Conservation (phyloP, 1,140 invertebrate genomes). For the Drosophila novamexicana region DNA sequence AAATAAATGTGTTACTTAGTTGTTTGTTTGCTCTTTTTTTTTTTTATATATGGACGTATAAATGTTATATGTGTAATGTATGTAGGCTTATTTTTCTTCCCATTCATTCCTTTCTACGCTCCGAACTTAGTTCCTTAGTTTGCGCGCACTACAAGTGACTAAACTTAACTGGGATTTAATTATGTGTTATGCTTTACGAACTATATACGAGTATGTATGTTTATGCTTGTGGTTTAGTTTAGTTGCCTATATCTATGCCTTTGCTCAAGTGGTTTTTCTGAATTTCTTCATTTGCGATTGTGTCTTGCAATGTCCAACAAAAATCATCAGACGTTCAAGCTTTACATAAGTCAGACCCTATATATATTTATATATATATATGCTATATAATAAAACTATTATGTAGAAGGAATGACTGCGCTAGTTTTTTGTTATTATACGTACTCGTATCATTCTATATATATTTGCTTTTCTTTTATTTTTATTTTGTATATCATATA, state of each 20-base stretch:
- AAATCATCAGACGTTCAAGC: constrained; percentile 75
- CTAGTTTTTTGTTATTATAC: constrained; percentile 46
- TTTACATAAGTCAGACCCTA: constrained; percentile 75
- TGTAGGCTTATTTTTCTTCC: constrained; percentile 8
- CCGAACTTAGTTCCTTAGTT: constrained; percentile 50
- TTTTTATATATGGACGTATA: constrained; percentile 68
- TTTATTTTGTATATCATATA: constrained; percentile 65
- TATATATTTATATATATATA: constrained; percentile 61
- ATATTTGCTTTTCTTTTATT: constrained; percentile 37
- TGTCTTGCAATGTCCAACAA: constrained; percentile 82
- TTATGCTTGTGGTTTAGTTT: constrained; percentile 29
- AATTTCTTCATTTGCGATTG: constrained; percentile 71
- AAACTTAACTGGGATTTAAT: constrained; percentile 48
- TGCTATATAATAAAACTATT: constrained; percentile 52
- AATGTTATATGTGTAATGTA: constrained; percentile 49
- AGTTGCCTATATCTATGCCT: constrained; percentile 47
- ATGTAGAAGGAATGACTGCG: constrained; percentile 76
- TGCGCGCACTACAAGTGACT: constrained; percentile 40
- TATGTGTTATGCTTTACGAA: constrained; percentile 32
- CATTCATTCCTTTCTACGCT: background rate
- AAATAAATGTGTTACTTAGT: constrained; percentile 55
- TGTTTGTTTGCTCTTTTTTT: constrained; percentile 25
- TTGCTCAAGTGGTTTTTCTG: constrained; percentile 36
- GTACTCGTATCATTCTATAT: constrained; percentile 44
- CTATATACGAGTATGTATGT: constrained; percentile 37